Evolutionary conservation across 2,888 invertebrate species (phyloP), one percentile per base, ranked within the genome.

Genomic region (Agrilus mali): DNA sequence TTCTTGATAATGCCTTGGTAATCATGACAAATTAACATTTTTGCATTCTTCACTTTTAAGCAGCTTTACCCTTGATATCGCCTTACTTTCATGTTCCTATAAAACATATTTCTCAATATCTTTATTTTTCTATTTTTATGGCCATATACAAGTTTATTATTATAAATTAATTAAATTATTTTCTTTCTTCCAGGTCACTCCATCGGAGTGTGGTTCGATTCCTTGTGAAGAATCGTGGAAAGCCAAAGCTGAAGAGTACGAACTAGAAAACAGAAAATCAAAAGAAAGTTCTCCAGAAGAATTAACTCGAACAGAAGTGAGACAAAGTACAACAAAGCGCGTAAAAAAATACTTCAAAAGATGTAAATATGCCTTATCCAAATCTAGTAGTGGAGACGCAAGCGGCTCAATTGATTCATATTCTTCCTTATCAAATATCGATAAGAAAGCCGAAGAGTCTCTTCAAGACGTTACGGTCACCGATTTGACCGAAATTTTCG

Each of bases 281-380:
- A 40, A 36, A 44, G 47, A 50, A 47, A 52, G 42, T n/a, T 53
- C 54, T 12, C 39, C 55, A 34, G 61, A 59, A 39, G 58, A 60
- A 17, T 45, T 65, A 15, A 53, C 59, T 1, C 60, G 67, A 6
- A 58, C 62, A 44, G 71, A 71, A 51, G 61, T 60, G 10, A 66
- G 71, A 10, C 69, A 71, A 55, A 73, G 72, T 54, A 72, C 69
- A 56, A 65, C 71, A 13, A 71, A 72, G 54, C 66, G 70, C 39
- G 72, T 74, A 16, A 73, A 72, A 56, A 72, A 67, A 49, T 73
- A 73, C 54, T 55, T 74, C 40, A 69, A 69, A 53, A 65, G 63
- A 50, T 74, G 73, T 55, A 73, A 72, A 57, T 71, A 68, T 41
- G 73, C 66, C 1, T 55, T 73, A 7, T 60, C 57, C 10, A 45